These are phyloP conservation scores for Limenitis camilla DNA, from an alignment of 2,888 invertebrate genomes.

Conservation along the genomic window DNA sequence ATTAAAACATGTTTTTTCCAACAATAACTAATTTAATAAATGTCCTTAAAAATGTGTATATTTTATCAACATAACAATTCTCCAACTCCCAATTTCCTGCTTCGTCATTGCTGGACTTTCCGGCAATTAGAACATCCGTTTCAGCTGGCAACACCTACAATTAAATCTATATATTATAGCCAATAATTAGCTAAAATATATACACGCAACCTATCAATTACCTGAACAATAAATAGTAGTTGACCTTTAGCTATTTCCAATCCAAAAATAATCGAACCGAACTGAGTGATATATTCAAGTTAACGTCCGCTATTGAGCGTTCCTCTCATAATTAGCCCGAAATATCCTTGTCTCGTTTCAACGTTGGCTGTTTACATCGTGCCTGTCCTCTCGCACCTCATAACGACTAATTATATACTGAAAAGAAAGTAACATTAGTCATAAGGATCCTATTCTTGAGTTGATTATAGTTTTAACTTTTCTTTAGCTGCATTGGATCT, in stretches of 20 bases:
- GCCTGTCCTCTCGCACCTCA: conserved; percentile 32
- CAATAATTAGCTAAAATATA: neutral
- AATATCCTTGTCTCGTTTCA: conserved; percentile 44
- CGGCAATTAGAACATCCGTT: no score
- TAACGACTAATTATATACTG: conserved; percentile 26
- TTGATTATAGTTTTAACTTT: neutral
- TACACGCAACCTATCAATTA: neutral
- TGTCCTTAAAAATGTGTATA: no score
- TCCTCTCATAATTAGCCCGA: conserved; percentile 45
- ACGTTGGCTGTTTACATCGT: conserved; percentile 25
- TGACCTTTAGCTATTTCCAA: conserved; percentile 4
- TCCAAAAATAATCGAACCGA: conserved; percentile 13
- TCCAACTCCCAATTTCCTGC: no score
- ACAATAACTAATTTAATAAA: no score
- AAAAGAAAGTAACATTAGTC: conserved; percentile 23
- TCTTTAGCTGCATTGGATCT: no score
- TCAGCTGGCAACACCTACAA: no score
- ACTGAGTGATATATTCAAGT: conserved; percentile 27
- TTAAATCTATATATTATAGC: no score
- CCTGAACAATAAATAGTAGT: neutral
- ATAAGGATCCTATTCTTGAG: conserved; percentile 1
- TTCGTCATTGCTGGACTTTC: no score
- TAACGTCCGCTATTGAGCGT: conserved; percentile 30
- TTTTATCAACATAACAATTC: no score
- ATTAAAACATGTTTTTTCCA: no score